Evolutionary conservation across 2,797 vertebrate species (phyloP).

Genomic region (Thaleichthys pacificus): DNA sequence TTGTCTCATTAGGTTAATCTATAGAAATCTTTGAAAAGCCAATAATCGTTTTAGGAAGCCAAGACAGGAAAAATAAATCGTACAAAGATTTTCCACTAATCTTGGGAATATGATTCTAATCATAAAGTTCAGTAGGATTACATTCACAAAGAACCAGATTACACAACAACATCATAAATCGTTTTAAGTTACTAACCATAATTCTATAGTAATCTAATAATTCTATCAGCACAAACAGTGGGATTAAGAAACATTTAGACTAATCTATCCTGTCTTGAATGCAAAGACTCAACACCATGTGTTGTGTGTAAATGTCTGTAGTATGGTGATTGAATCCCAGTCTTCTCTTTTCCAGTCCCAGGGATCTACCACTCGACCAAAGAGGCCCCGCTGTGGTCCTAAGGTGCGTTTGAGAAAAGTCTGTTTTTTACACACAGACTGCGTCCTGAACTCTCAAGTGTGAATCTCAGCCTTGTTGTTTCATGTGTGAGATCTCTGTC

Average conservation of each 20-base stretch:
- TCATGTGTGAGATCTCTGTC: neutral
- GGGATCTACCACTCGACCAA: neutral
- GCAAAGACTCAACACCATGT: too few species aligned
- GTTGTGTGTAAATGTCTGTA: too few species aligned
- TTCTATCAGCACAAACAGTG: conserved; percentile 45
- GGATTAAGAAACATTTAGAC: neutral
- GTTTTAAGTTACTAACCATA: conserved; percentile 32
- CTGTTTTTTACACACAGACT: neutral
- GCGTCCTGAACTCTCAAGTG: neutral
- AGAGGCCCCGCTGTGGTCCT: neutral
- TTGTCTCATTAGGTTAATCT: conserved; percentile 43
- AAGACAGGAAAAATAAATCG: conserved; percentile 54
- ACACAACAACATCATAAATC: conserved; percentile 27
- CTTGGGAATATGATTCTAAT: conserved; percentile 59
- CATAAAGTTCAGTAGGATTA: conserved; percentile 67
- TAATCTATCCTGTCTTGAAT: neutral
- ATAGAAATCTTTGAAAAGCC: conserved; percentile 47
- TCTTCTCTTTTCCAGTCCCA: neutral
- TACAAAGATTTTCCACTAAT: conserved; percentile 63
- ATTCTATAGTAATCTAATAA: conserved; percentile 54
- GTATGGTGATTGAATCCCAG: neutral
- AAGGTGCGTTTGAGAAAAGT: neutral
- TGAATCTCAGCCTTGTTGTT: neutral
- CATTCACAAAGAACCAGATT: conserved; percentile 61
- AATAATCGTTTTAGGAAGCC: conserved; percentile 61